Evolutionary conservation across 2,797 vertebrate species (phyloP), one percentile per base, ranked within the genome.

Genomic region (Lepus oiostolus): DNA sequence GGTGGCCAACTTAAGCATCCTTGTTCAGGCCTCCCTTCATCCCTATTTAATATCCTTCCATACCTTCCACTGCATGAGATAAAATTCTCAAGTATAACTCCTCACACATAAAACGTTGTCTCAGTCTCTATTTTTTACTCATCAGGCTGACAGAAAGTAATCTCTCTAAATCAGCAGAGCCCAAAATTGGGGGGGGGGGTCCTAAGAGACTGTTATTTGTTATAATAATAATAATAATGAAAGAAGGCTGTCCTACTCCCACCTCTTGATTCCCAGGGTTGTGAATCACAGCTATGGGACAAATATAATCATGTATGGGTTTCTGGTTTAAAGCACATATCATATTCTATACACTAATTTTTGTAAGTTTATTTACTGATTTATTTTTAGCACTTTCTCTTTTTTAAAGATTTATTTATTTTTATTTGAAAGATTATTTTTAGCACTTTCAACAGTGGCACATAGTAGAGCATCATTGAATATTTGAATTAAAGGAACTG

Each of bases 401-500:
- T 42, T 42, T 42, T 42, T 42, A 42, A 42, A 42, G 42, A 47
- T 47, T 47, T 47, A 47, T 47, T 47, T 47, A 47, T 47, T 47
- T 47, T 47, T 47, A 47, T 47, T 47, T 47, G 42, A 47, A 47
- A 47, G 42, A 47, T 62, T 92, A n/a, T 83, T n/a, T 70, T 28
- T 1, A 80, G 71, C 12, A 89, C 32, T 42, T 86, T n/a, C 28
- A 79, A 83, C 0, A 58, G 47, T 75, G 11, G 22, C 81, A 74
- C 52, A 93, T 4, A 65, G 63, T 68, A 89, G 50, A 74, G 70
- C 70, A 42, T 91, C 81, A 70, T 24, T 70, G 85, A 88, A 77
- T 90, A 79, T 70, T 16, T 92, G 28, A 70, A 90, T 83, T 77
- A 95, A 95, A 92, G 92, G 22, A 93, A 58, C 42, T 58, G 2